These are phyloP conservation scores for Pelvicachromis taeniatus DNA, from an alignment of 2,113 vertebrate species.

Conservation along the genomic window DNA sequence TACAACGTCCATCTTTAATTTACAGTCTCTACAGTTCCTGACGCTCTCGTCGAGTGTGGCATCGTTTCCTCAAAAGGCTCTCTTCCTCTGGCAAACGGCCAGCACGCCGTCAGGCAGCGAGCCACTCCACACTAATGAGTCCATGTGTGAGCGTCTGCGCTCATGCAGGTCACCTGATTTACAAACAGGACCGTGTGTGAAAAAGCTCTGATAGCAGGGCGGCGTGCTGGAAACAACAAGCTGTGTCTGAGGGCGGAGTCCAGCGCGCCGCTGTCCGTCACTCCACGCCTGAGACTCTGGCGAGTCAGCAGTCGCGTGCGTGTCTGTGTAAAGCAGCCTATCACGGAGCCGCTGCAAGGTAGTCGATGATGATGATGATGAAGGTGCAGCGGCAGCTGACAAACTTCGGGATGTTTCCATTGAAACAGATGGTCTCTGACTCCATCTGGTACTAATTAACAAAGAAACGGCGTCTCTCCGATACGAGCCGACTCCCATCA, in stretches of 20 bases:
- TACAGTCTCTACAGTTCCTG: too few relatives aligned
- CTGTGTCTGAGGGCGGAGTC: background rate
- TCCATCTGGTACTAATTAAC: background rate
- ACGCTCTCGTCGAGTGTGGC: too few relatives aligned
- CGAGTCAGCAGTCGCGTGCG: background rate
- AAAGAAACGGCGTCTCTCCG: accelerated
- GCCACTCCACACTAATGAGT: too few relatives aligned
- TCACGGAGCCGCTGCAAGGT: background rate
- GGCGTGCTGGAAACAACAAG: too few relatives aligned
- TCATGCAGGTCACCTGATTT: too few relatives aligned
- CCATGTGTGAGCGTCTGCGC: too few relatives aligned
- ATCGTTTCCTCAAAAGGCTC: too few relatives aligned
- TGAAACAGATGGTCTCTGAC: background rate
- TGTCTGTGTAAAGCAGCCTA: background rate
- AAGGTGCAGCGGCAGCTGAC: background rate
- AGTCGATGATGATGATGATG: background rate
- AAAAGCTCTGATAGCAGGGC: too few relatives aligned
- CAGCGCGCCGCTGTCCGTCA: background rate
- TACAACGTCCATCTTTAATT: too few relatives aligned
- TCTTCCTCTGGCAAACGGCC: too few relatives aligned
- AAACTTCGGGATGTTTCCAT: background rate
- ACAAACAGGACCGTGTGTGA: too few relatives aligned
- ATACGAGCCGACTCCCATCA: background rate
- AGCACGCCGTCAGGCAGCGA: too few relatives aligned
- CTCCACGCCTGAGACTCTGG: background rate